Base-by-base conservation (phyloP, 2,888 invertebrate species). In the Agriopis marginaria region DNA sequence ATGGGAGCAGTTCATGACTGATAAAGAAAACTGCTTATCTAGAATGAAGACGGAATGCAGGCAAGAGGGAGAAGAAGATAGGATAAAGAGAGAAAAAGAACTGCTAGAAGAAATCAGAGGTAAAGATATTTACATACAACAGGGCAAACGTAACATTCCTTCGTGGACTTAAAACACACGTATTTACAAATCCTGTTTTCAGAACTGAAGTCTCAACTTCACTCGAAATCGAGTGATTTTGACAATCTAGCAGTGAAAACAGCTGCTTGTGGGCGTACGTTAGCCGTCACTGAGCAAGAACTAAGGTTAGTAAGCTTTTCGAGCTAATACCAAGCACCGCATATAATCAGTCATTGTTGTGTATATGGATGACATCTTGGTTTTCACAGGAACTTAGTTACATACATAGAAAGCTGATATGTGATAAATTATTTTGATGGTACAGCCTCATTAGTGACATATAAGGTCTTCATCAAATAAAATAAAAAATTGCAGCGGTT, bases 1-100 rank as follows among this genome's bases (percentile, higher is more conserved):
- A 86, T 96, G 96, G 96, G 95, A 95, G 70, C 95, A 95, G 77
- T 94, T 96, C 74, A 95, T 95, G 85, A 88, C 91, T 61, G 96
- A 96, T 83, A 96, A 96, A 80, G 95, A 95, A 81, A 95, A 89
- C 77, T 96, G 96, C 53, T 89, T 96, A 11, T 87, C 94, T 65
- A 86, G 95, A 55, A 94, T 96, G 86, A 96, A 96, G 88, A 89
- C 94, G 64, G 95, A 96, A 78, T 96, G 96, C 79, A 87, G 94
- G 10, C 92, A 94, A 71, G 94, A 94, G 75, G 93, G 94, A 45
- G 92, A 94, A 56, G 94, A 94, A 71, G 93, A 94, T 56, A 88
- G 94, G 68, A 86, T 91, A 1, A 90, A 93, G 75, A 88, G 94
- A 56, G 95, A 95, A 77, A 94, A 87, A 55, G 92, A 93, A 63